Base-by-base conservation (phyloP, 2,888 invertebrate genomes). In the Sabellastarte sp. region DNA sequence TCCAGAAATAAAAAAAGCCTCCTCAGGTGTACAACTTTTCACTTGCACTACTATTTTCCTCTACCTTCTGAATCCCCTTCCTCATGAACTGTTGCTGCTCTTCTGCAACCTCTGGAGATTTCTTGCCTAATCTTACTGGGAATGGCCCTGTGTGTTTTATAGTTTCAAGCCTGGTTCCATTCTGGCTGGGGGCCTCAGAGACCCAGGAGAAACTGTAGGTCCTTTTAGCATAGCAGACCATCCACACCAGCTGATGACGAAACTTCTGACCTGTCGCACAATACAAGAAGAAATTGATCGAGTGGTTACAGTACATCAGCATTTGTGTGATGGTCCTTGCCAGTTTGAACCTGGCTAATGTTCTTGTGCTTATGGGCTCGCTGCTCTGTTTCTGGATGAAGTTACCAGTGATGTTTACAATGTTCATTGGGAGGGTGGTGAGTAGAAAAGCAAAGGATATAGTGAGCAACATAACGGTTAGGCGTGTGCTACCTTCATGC, bases 241-340 rank as follows among this genome's bases (percentile, higher is more conserved):
- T 63, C 67, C 69, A 68, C 29, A 72, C 65, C 50, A 72, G 60
- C 52, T 72, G 70, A 57, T 67, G 68, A n/a, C 72, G 64, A 59
- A 72, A 72, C 60, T 72, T 71, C 67, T 72, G 68, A 3, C 72
- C 72, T 5, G 70, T 72, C 31, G 70, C 70, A 63, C 72, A 72
- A 58, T 72, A 72, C 53, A 72, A 63, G 60, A 71, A 69, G 65
- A 81, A 81, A 70, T 81, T 81, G 57, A 77, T 74, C 20, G 78
- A 78, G 63, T 81, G 81, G 63, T 81, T 81, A 15, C 77, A 60
- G 65, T 77, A 81, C 81, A 81, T 81, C 3, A 81, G 70, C 52
- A 80, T 69, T 59, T 78, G 76, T 0, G 79, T 74, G 30, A 78
- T 66, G 0, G 80, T 79, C 26, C 74, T 61, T 2, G 76, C 70